Base-by-base conservation (phyloP, 2,797 vertebrate genomes). In the Podarcis siculus region DNA sequence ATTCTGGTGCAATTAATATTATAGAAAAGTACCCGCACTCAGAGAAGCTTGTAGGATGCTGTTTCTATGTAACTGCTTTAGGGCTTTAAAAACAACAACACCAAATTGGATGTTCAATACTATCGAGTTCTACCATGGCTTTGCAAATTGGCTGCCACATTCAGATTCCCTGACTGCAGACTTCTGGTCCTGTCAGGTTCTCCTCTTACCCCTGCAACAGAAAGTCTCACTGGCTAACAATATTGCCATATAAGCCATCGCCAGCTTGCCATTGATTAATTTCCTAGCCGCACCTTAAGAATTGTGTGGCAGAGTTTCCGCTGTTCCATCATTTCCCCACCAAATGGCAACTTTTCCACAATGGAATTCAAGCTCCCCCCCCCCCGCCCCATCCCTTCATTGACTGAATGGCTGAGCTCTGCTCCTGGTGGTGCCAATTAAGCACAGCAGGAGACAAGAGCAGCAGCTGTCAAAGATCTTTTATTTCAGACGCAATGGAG, bases 371-470 rank as follows among this genome's bases (percentile, higher is more conserved):
- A 72, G 23, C 35, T 4, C 10, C 45, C 45, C 10, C 49, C 49
- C 49, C 45, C 45, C 45, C 42, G 1, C 42, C 42, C 76, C 61
- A 61, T 82, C 64, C 37, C 86, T 75, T 58, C 72, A 67, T 82
- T 82, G 83, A 88, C 86, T 76, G 86, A 78, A 69, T 82, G 83
- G 72, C 37, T 82, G 61, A 82, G 89, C 83, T 69, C 66, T 72
- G 72, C 86, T 88, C 83, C 89, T 88, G 64, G 83, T 85, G 83
- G 71, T 61, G 83, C 89, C 89, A 90, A 88, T 90, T 90, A 88
- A 82, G 83, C 89, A 72, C 86, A 88, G 83, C 83, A 55, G 83
- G 90, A 69, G 75, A 69, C 32, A 83, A 82, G 82, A 88, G 73
- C 73, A 79, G 87, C 83, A 86, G 79, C 83, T 83, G 80, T 83